phyloP scores from a whole-genome alignment of 2,797 vertebrate species.

The Falco concolor region DNA sequence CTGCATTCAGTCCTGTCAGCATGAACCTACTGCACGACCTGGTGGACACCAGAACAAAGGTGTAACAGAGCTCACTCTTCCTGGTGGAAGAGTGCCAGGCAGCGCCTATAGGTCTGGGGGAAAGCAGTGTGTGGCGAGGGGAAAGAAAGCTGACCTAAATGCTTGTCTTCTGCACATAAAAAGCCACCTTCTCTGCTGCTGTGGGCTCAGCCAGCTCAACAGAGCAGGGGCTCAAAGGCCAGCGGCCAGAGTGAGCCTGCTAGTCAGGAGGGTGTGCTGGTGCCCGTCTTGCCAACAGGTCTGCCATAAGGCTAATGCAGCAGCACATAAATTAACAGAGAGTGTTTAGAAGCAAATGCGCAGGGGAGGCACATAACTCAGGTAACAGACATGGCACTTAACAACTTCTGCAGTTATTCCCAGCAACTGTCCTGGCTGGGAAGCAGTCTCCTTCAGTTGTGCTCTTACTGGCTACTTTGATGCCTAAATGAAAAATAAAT shows the following conservation, averaged over 20 bases:
- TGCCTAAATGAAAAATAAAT: neutral
- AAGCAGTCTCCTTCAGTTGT: neutral
- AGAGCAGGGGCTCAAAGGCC: neutral
- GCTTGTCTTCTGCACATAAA: neutral
- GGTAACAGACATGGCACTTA: neutral
- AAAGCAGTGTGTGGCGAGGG: neutral
- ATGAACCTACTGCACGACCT: neutral
- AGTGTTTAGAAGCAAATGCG: neutral
- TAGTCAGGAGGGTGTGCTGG: neutral
- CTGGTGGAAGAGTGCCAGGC: neutral
- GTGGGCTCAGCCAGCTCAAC: neutral
- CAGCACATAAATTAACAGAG: neutral
- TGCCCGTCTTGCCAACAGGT: neutral
- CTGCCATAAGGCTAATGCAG: neutral
- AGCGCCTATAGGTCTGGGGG: neutral
- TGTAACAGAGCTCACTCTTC: neutral
- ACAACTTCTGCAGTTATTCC: neutral
- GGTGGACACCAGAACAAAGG: neutral
- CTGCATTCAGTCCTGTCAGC: neutral
- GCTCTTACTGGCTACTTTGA: neutral
- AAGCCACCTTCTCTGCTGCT: neutral
- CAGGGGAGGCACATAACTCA: neutral
- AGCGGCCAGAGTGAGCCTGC: neutral
- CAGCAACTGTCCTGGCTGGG: neutral
- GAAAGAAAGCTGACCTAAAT: neutral